Evolutionary conservation across 2,797 vertebrate species (phyloP).

Genomic region (Lateolabrax maculatus): DNA sequence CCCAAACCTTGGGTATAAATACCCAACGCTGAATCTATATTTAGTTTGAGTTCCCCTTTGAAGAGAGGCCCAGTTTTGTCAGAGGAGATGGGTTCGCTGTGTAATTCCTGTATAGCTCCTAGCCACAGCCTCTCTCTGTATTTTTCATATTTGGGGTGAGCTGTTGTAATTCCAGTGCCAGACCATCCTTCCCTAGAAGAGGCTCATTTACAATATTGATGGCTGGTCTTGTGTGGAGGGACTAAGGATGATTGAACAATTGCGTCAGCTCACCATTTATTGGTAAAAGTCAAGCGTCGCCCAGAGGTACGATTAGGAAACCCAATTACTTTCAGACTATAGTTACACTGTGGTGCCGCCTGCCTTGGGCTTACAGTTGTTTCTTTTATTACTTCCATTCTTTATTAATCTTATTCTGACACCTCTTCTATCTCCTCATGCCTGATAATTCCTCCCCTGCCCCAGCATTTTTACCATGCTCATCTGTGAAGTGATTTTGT

Average conservation of each 20-base stretch:
- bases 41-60: conserved; percentile 75
- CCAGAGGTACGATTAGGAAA: conserved; percentile 87
- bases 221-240: conserved; percentile 72
- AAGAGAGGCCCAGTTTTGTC: conserved; percentile 75
- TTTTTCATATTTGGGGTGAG: conserved; percentile 82
- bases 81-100: conserved; percentile 70
- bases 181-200: conserved; percentile 75
- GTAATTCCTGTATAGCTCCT: conserved; percentile 74
- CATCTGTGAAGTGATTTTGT: conserved; percentile 32
- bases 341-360: conserved; percentile 70
- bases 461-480: conserved; percentile 20
- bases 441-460: conserved; percentile 18
- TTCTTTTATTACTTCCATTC: conserved; percentile 84
- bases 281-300: conserved; percentile 84
- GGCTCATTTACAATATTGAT: conserved; percentile 87
- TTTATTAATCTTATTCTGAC: conserved; percentile 82
- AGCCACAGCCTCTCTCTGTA: conserved; percentile 74
- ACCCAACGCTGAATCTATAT: conserved; percentile 74
- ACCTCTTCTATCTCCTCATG: conserved; percentile 51
- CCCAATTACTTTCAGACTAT: conserved; percentile 85
- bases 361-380: conserved; percentile 83
- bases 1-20: conserved; percentile 82
- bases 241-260: conserved; percentile 85
- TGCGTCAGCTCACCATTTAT: conserved; percentile 82
- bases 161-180: conserved; percentile 73